Evolutionary conservation across 2,888 invertebrate species (phyloP).

Genomic region (Erynnis tages): DNA sequence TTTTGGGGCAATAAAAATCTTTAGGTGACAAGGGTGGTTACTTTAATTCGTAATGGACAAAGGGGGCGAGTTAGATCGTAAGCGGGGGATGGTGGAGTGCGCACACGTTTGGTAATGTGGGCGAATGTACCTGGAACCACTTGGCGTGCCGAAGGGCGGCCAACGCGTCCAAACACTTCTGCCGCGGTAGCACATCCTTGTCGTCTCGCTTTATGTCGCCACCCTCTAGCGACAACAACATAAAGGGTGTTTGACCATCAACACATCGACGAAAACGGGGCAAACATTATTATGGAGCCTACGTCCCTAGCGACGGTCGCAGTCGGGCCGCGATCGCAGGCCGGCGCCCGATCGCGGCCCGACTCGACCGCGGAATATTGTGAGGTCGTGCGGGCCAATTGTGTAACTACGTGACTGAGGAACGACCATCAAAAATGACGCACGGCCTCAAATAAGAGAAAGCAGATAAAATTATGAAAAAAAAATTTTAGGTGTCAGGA

Average conservation of each 20-base stretch:
- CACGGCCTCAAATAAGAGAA: background rate
- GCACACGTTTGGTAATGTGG: conserved; percentile 67
- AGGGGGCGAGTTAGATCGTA: conserved; percentile 3
- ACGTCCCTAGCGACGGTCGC: conserved; percentile 3
- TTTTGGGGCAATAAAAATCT: conserved; percentile 21
- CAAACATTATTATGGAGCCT: conserved; percentile 58
- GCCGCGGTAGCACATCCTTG: conserved; percentile 98
- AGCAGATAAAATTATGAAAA: background rate
- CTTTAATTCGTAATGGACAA: background rate
- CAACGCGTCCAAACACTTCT: conserved; percentile 99
- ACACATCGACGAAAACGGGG: conserved; percentile 73
- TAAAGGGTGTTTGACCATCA: conserved; percentile 91
- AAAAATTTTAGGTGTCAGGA: background rate
- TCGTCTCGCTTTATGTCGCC: conserved; percentile 87
- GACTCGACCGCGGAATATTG: background rate
- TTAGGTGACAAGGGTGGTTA: background rate
- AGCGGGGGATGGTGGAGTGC: conserved; percentile 51
- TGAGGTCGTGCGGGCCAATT: background rate
- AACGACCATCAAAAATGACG: background rate
- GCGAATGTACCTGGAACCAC: conserved; percentile 98
- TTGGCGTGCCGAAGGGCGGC: conserved; percentile 99
- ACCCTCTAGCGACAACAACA: conserved; percentile 81
- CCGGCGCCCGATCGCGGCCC: background rate
- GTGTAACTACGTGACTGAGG: background rate
- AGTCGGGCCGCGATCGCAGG: conserved; percentile 1